Base-by-base conservation (phyloP, 2,113 vertebrate species). In the Patagioenas fasciata region DNA sequence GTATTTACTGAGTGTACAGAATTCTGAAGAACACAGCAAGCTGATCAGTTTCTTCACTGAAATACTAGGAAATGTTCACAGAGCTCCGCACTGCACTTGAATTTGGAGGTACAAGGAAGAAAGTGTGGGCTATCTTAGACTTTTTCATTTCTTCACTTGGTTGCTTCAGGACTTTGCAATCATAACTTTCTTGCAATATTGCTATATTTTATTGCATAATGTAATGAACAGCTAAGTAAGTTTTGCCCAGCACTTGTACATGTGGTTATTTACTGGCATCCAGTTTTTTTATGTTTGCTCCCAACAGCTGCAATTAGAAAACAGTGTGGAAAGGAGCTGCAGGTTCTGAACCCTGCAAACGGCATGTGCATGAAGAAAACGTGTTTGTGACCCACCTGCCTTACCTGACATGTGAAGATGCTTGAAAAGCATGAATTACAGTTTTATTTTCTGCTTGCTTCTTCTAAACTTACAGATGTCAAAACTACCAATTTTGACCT, bases 121-220 rank as follows among this genome's bases (percentile, higher is more conserved):
- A 92, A 78, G 11, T 11, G 21, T 54, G 15, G 36, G 14, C 34
- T 80, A 81, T 53, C 61, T 89, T 84, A 50, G 79, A 84, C 28
- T 58, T 72, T 16, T 12, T 24, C 5, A 80, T 87, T 87, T 91
- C 65, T 86, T 87, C 42, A 31, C 61, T 72, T 71, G 47, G 34
- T 92, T 84, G 32, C 65, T 81, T 84, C 84, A 93, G 53, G 50
- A 89, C 50, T 91, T 85, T 32, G 70, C 58, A 97, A 87, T 34
- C 20, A 4, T 40, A 79, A 65, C 61, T 91, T 79, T 69, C 62
- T 79, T 77, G 70, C 4, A 13, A 77, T 89, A 81, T 21, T 91
- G 54, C 34, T 85, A 21, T 69, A 91, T 91, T 95, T 84, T 85
- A 85, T 83, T 87, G 87, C 21, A 28, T 51, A 85, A 95, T 9